Conservation (phyloP, 2,888 invertebrate species). For the Cheilosia scutellata region DNA sequence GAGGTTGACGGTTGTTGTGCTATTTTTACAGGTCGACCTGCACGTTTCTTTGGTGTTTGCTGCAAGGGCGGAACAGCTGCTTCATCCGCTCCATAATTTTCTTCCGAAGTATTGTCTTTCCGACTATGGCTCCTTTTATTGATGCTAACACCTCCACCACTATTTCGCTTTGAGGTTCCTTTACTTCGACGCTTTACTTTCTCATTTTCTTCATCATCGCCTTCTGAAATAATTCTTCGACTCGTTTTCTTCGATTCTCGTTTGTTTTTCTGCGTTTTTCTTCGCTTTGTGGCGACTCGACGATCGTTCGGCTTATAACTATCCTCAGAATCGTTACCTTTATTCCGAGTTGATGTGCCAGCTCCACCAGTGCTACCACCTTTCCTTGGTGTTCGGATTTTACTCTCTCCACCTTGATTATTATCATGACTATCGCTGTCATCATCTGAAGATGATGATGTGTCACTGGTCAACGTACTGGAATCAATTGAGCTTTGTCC, state of each 20-base stretch:
- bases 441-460: slow-evolving; percentile 68
- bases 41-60: slow-evolving; percentile 78
- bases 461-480: slow-evolving; percentile 58
- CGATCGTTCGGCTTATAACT: slow-evolving; percentile 85
- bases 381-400: slow-evolving; percentile 65
- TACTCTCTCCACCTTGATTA: slow-evolving; percentile 76
- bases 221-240: slow-evolving; percentile 44
- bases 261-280: slow-evolving; percentile 61
- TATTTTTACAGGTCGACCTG: slow-evolving; percentile 78
- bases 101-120: slow-evolving; percentile 57
- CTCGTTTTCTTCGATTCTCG: slow-evolving; percentile 35
- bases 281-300: slow-evolving; percentile 68
- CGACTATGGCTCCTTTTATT: slow-evolving; percentile 45
- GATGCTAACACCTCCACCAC: neutral
- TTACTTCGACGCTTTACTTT: slow-evolving; percentile 59
- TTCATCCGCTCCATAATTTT: slow-evolving; percentile 58
- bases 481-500: slow-evolving; percentile 78
- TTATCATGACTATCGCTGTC: slow-evolving; percentile 73
- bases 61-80: slow-evolving; percentile 54
- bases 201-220: slow-evolving; percentile 78
- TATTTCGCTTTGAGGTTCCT: slow-evolving; percentile 25
- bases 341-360: slow-evolving; percentile 86
- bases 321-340: slow-evolving; percentile 86
- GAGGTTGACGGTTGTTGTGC: slow-evolving; percentile 58
- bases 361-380: slow-evolving; percentile 77